These are phyloP conservation scores for Antitype chi DNA, from an alignment of 2,888 invertebrate species.

Conservation along the genomic window DNA sequence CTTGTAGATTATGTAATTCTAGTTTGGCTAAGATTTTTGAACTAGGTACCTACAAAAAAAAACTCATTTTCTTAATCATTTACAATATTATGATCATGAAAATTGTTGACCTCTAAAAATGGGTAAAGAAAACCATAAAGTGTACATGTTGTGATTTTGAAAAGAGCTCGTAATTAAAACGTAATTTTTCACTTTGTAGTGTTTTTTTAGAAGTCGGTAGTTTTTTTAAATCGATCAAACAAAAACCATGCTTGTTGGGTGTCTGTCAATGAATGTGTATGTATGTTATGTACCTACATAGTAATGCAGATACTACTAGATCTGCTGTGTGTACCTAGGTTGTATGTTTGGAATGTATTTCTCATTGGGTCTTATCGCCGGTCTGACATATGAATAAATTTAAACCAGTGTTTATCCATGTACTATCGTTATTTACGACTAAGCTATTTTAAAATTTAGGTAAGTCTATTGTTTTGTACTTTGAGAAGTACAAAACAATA, in stretches of 20 bases:
- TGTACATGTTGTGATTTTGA: background rate
- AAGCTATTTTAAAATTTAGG: background rate
- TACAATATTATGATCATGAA: background rate
- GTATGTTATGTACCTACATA: background rate
- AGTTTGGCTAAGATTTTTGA: background rate
- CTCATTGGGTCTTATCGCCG: slow-evolving; percentile 23
- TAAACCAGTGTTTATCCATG: background rate
- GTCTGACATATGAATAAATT: slow-evolving; percentile 31
- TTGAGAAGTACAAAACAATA: too few species aligned
- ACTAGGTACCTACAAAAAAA: background rate
- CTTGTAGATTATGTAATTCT: background rate
- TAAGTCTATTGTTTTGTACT: too few species aligned
- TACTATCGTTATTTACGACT: background rate
- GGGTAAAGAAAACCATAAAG: background rate
- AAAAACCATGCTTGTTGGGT: background rate
- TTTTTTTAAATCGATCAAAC: background rate
- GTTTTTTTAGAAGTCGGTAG: too few species aligned
- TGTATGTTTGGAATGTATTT: slow-evolving; percentile 13
- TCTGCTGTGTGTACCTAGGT: background rate
- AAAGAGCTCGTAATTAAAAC: background rate
- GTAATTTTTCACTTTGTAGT: too few species aligned
- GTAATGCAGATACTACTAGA: background rate
- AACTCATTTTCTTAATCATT: background rate
- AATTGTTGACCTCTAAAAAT: background rate
- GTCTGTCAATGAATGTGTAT: background rate